Evolutionary conservation across 2,797 vertebrate species (phyloP), one percentile per base, ranked within the genome.

Genomic region (Taenioides sp.): DNA sequence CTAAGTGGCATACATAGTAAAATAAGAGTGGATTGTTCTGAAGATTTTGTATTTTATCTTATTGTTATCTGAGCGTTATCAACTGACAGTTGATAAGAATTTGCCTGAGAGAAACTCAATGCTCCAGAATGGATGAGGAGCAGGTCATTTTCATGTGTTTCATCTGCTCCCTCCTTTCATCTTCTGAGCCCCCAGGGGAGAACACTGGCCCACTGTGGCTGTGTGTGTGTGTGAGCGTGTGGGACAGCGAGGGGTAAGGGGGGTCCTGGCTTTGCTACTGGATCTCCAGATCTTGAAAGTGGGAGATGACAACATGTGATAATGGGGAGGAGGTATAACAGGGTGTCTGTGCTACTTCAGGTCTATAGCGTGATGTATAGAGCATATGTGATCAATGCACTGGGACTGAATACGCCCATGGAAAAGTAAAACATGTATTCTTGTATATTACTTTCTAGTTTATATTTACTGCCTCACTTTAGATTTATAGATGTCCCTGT

Each of bases 161-260:
- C 86, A 93, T 92, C 89, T 93, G 40, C 80, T 77, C 72, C 75
- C 77, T 85, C 81, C 92, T 94, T 93, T 94, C 87, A 93, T 93
- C 91, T 92, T 67, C 77, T 71, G 71, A 74, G 73, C 58, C 85
- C 86, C 90, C 86, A 76, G 75, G 88, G 89, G 84, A 89, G 84
- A 92, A 92, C 87, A 91, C 84, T 88, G 88, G 81, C 69, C 77
- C 65, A 85, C 78, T 92, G 83, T 92, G 78, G 84, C 60, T 83
- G 77, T 80, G 74, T 87, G 79, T 80, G 25, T 66, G 65, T 7
- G 75, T 86, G 79, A 79, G 23, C 31, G 49, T 7, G 27, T 31
- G 71, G 20, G 57, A 63, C 31, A 40, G 40, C 70, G 60, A 69
- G 78, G 66, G 67, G 74, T 49, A 52, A 40, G 72, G 71, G 75